A percentile compares a stretch with the other conserved stretches of the same genome.
These are phyloP conservation scores for Polydrusus tereticollis DNA, from an alignment of 2,888 invertebrate species.

Conservation along the genomic window DNA sequence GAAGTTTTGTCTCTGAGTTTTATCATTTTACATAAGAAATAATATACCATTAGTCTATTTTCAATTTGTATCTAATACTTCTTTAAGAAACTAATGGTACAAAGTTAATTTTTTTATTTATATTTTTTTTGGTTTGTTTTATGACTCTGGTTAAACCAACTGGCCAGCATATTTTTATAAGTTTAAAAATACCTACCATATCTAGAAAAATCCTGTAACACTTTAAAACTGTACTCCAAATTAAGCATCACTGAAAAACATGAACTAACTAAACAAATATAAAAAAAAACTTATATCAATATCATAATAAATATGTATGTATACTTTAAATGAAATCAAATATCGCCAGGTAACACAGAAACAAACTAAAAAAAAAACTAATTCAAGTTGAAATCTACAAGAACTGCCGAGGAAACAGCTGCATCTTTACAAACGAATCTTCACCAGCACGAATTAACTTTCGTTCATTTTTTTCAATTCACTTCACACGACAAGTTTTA, in stretches of 20 bases:
- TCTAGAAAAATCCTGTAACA: conserved; percentile 26
- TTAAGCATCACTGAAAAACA: conserved; percentile 29
- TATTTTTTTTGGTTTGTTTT: no score
- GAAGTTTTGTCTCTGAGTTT: no score
- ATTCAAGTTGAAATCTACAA: conserved; percentile 15
- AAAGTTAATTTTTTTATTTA: no score
- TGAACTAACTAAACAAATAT: neutral
- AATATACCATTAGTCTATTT: no score
- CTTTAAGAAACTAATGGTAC: no score
- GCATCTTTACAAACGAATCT: conserved; percentile 30
- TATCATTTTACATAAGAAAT: no score
- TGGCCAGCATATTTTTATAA: neutral
- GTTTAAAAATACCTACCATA: conserved; percentile 10
- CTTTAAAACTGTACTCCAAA: conserved; percentile 25
- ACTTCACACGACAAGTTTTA: conserved; percentile 43
- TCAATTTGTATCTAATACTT: no score
- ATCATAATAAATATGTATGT: neutral
- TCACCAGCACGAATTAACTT: conserved; percentile 33
- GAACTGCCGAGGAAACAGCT: conserved; percentile 20
- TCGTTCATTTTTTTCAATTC: conserved; percentile 42
- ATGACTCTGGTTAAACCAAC: no score
- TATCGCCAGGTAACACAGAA: neutral
- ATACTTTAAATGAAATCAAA: neutral
- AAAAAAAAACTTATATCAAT: no score
- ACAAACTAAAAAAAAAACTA: conserved; percentile 5